Evolutionary conservation across 2,113 vertebrate genomes (phyloP), one percentile per base, ranked within the genome.

Genomic region (Cariama cristata): DNA sequence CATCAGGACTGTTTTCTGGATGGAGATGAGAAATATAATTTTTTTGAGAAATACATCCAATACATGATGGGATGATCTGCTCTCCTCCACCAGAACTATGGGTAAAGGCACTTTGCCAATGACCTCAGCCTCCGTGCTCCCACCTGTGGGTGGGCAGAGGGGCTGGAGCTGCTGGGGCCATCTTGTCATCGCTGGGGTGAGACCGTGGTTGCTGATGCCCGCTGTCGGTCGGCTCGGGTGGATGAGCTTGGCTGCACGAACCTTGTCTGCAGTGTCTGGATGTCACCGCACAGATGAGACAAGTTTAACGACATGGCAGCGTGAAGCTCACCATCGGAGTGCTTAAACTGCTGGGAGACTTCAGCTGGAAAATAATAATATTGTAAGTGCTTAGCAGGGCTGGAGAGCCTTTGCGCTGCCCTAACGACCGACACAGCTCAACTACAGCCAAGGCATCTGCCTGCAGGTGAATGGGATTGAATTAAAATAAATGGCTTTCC

Each of bases 201-300:
- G 58, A 11, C 63, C 19, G 3, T 8, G 23, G 35, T 16, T 30
- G n/a, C 59, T 38, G 82, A 27, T 55, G 35, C 32, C 32, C 2
- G 0, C 35, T 33, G 6, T 12, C 1, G 1, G 28, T 12, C 2
- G 0, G 55, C 12, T 35, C 1, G 0, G 74, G 8, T 12, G 32
- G 33, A 35, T 32, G 44, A 90, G 33, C 55, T 21, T 80, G 86
- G 27, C 62, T 69, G 24, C 30, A 35, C 27, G 58, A 21, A 52
- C 28, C 23, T 50, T 58, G 49, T 35, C 55, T 67, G 58, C 40
- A 44, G 35, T 0, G 2, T n/a, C 49, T 68, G 73, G 42, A 50
- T 92, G 62, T 64, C 62, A 38, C 55, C 42, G 74, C 62, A 17
- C 0, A 8, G 60, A 22, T 19, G 56, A 75, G 56, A 44, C 21